Base-by-base conservation (phyloP, 2,888 invertebrate species). In the Phorcus lineatus region DNA sequence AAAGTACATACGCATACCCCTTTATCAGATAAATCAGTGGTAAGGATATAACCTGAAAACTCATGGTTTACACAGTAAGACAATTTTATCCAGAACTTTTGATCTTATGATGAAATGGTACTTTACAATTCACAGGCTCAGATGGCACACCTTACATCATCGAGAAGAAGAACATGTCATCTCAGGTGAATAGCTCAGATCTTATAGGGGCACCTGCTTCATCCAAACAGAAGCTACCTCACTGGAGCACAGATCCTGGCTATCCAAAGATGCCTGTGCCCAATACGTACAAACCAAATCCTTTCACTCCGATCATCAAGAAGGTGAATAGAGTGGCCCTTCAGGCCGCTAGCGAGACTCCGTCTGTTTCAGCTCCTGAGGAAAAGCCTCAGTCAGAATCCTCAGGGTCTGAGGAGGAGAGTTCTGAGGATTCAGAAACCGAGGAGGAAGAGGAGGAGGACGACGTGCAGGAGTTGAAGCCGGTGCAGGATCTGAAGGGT, bases 391-490 rank as follows among this genome's bases (percentile, higher is more conserved):
- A 24, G 28, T 28, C 28, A 9, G 62, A 28, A 28, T 62, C 62
- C 24, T 28, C 62, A 76, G 66, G 22, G 9, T 57, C 70, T 55
- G 79, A 79, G 28, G 70, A 53, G 36, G 54, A n/a, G 24, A 53
- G 31, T 36, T 62, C 66, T 24, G 62, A 22, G 28, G 76, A 76
- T 47, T 62, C 19, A 47, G 31, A 28, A 22, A 11, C n/a, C 16
- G 28, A 54, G 74, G n/a, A 19, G n/a, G 24, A 74, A 6, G 24
- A 36, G n/a, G n/a, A 17, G 17, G 54, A 19, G n/a, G 62, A 62
- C 13, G 31, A 76, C 24, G 28, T 47, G 47, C 22, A 62, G 57
- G 57, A 47, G 47, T 7, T 77, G 57, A 36, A 78, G 47, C 24
- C 16, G n/a, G 19, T 11, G 47, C 11, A 81, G 57, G 57, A 75